Evolutionary conservation across 2,888 invertebrate genomes (phyloP), one percentile per base, ranked within the genome.

Genomic region (Lissonota sp.): DNA sequence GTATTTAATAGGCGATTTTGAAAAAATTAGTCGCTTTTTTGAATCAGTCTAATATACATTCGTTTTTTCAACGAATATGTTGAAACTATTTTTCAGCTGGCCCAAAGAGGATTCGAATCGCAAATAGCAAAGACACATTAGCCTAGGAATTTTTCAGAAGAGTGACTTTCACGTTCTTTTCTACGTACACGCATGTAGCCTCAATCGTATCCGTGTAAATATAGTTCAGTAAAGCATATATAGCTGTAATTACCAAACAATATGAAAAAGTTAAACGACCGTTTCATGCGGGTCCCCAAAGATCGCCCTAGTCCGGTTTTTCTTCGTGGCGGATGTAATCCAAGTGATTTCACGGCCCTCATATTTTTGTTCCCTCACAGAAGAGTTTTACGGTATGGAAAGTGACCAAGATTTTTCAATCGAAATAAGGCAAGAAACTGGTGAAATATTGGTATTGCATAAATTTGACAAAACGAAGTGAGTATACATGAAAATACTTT

Each of bases 251-350:
- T n/a, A n/a, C n/a, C n/a, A n/a, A n/a, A n/a, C n/a, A n/a, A n/a
- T n/a, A n/a, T n/a, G n/a, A n/a, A 62, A 37, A 72, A 78, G 16
- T 63, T 46, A 37, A 69, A 16, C 71, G 64, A 1, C 10, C 10
- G 64, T 75, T 78, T n/a, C 71, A 83, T 83, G 82, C 82, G 84
- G 82, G 84, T 82, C 70, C 78, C 42, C 67, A 37, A 69, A 62
- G 42, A n/a, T n/a, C n/a, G 72, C 66, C 26, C 16, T 40, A 66
- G 39, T 46, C 77, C 71, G 66, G n/a, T n/a, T n/a, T n/a, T 71
- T 75, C 42, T 58, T 70, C 78, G 42, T 42, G 60, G 42, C 53
- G 73, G 78, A 76, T 76, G 63, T 72, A 42, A 40, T 6, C 6
- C n/a, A 40, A 7, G n/a, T n/a, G n/a, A n/a, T n/a, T n/a, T n/a